Evolutionary conservation across 2,888 invertebrate species (phyloP).

Genomic region (Lepas anatifera): DNA sequence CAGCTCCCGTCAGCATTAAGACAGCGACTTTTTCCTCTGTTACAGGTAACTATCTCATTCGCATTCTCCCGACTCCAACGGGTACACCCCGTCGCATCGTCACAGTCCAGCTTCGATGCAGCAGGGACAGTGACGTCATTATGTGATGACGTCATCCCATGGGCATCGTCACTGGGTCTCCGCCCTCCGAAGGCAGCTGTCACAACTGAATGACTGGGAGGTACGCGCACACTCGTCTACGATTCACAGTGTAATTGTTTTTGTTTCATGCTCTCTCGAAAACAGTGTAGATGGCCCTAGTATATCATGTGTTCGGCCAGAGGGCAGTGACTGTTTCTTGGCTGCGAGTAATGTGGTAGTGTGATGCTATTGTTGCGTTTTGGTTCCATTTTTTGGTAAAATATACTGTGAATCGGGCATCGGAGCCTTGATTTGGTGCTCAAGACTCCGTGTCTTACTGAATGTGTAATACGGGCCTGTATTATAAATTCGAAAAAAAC

Average conservation of each 20-base stretch:
- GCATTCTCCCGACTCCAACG: not conserved
- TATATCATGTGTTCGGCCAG: not conserved
- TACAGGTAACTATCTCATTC: not conserved
- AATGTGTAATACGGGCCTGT: constrained; percentile 9
- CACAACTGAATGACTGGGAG: not conserved
- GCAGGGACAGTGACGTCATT: no score
- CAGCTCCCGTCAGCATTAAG: no score
- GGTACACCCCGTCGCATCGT: not conserved
- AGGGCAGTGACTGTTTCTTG: not conserved
- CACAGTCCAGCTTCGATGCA: no score
- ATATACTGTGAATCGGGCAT: constrained; percentile 6
- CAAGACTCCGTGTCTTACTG: constrained; percentile 9
- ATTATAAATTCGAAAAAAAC: not conserved
- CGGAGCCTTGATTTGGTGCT: constrained; percentile 5
- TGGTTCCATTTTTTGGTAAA: constrained; percentile 1
- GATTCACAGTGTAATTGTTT: constrained; percentile 1
- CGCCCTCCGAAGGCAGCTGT: not conserved
- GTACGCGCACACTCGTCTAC: not conserved
- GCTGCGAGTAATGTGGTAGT: not conserved
- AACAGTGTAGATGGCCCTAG: not conserved
- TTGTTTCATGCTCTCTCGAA: not conserved
- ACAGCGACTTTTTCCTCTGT: not conserved
- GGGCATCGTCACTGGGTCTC: not conserved
- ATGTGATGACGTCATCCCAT: no score
- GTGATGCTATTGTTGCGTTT: not conserved